Evolutionary conservation across 2,113 vertebrate genomes (phyloP), one percentile per base, ranked within the genome.

Genomic region (Romanogobio albipinnatus): DNA sequence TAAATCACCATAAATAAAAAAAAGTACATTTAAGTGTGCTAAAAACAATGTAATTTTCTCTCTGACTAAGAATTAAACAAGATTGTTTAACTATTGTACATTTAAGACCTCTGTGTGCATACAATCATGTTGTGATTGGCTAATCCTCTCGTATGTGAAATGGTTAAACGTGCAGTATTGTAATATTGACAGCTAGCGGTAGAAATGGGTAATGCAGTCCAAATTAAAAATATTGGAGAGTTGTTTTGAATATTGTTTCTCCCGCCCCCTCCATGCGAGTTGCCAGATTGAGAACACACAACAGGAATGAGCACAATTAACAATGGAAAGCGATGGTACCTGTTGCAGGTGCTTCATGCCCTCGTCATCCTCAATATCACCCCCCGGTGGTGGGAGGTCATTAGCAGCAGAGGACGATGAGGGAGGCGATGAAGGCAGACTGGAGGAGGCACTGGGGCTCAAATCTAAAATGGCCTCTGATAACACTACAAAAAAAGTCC

Each of bases 311-410:
- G 5, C 5, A 1, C 5, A 17, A 6, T 17, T 53, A 15, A 51
- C 49, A 51, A 51, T 15, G 4, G 5, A 51, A 51, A 4, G 13
- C 0, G 49, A 15, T 11, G 24, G 26, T 90, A 97, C 97, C 96
- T 98, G 97, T 89, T 98, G 96, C 87, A 98, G 93, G 90, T 97
- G 97, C 92, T 97, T 97, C 95, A 98, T 95, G 91, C 97, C 97
- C 89, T 98, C 96, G 8, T 98, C 97, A 8, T 98, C 97, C 91
- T 98, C 97, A 0, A 93, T 89, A 88, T 98, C 97, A 87, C 95
- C 96, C 73, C 94, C 94, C 61, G 91, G 82, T 64, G 89, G 89
- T 73, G 94, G 95, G 89, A 93, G 93, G 80, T 93, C 90, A 85
- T 92, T 92, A 92, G 94, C 93, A 91, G 93, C 92, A 87, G 96